Percentiles rank a stretch among this genome's conserved stretches.
phyloP scores from a whole-genome alignment of 2,113 vertebrate species.

The Antechinus stuartii region DNA sequence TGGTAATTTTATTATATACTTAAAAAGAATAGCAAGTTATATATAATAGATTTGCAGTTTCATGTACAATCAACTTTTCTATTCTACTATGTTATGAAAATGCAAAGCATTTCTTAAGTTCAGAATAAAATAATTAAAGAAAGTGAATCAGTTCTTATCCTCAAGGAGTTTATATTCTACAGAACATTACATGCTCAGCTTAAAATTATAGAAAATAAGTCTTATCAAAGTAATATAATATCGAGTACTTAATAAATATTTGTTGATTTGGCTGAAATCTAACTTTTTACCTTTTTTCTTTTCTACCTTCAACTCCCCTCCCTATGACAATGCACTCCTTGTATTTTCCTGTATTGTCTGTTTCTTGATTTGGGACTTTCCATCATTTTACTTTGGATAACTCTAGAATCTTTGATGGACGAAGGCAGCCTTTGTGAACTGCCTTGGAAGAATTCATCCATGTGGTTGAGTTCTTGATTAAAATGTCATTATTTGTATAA shows the following conservation, averaged over 20 bases:
- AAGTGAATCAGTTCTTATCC: background rate
- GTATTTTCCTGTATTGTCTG: background rate
- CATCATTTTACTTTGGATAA: conserved; percentile 18
- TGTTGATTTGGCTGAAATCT: background rate
- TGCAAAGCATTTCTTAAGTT: no score
- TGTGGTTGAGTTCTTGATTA: background rate
- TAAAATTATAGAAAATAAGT: background rate
- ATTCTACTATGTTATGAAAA: no score
- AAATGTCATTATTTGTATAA: conserved; percentile 14
- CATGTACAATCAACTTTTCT: no score
- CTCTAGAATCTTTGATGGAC: background rate
- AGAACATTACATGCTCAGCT: background rate
- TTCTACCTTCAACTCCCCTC: background rate
- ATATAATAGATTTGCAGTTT: no score
- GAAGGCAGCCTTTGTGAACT: conserved; percentile 2
- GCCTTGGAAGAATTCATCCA: background rate
- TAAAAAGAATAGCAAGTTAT: no score
- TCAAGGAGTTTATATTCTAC: background rate
- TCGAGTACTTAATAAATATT: background rate
- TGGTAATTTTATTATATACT: no score
- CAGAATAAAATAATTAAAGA: no score
- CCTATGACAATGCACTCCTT: background rate
- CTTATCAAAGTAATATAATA: background rate
- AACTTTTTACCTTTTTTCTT: background rate
- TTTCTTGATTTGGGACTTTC: conserved; percentile 37